Base-by-base conservation (phyloP, 1,140 invertebrate species). In the Drosophila gunungcola region DNA sequence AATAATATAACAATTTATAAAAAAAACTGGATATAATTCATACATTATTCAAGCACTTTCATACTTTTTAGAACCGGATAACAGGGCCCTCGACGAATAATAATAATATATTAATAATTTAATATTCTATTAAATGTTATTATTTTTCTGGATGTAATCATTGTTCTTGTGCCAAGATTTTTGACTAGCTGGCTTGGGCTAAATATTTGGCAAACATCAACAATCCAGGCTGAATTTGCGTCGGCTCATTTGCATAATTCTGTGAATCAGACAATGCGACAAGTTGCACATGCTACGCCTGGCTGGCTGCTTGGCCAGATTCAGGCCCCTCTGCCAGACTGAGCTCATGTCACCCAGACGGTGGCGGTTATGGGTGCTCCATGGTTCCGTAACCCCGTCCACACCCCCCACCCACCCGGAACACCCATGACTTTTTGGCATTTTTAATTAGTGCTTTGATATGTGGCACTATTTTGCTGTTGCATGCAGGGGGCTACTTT, bases 211-310 rank as follows among this genome's bases (percentile, higher is more conserved):
- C 41, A 43, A 55, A 68, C 62, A 62, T 49, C 46, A 25, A 51
- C 62, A 62, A 53, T 49, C 49, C 43, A 34, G 43, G 42, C 36
- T 57, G 34, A 46, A 38, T 65, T 29, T 79, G 38, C 46, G 56
- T n/a, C 39, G 69, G 58, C 64, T 78, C 64, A 88, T 86, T 88
- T 86, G 83, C 83, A 86, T 86, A 89, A 86, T 89, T 88, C 76
- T 83, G 72, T 88, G 83, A 69, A 68, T 69, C 80, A 86, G 78
- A 86, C 83, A 86, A 88, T 86, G 83, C 68, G 83, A 88, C 83
- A 86, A 77, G 79, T 69, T 88, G 83, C 83, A 63, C 60, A 72
- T 86, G 83, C 79, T 73, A 88, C 83, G 79, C 75, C 83, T 85
- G 82, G 63, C 65, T 78, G 73, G 63, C 65, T 78, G 73, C 69